Evolutionary conservation across 2,888 invertebrate species (phyloP), one percentile per base, ranked within the genome.

Genomic region (Acanthoscelides obtectus): DNA sequence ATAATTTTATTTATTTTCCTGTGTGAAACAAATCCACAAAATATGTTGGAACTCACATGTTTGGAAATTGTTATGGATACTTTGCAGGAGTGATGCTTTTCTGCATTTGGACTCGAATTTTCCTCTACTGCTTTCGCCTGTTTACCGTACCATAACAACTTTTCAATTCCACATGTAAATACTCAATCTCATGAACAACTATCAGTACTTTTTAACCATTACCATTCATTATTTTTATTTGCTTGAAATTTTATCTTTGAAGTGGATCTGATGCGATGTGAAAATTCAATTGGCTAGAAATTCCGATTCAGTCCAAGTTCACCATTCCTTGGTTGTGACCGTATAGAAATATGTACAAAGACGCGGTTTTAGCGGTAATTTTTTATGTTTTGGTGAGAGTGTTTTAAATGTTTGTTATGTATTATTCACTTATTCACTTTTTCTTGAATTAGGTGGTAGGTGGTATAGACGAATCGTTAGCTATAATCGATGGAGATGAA

Each of bases 401-500:
- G 17, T 45, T 1, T 1, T 12, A 45, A 5, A 25, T 8, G 3
- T 45, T 45, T 45, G 45, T 45, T 12, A 45, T 45, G 17, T 17
- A 45, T n/a, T n/a, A n/a, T 45, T 45, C 45, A 6, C 3, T 12
- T 45, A 45, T 45, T 45, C 12, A 45, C 17, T 45, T 45, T 45
- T 45, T 45, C 45, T 45, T 12, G 12, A 3, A 45, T 45, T 45
- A 45, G 45, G 45, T 25, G 45, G 45, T 25, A 25, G 4, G 8
- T 25, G 25, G 45, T 1, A 12, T 45, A 45, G 17, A 45, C 5
- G 12, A 12, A 66, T 66, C 66, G 20, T 66, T 20, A 1, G 66
- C 66, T 20, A 66, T 66, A 6, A 66, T 20, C 6, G 1, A 4
- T 1, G 81, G 81, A 45, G 71, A 74, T 12, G 81, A 78, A 74